Conservation (phyloP, 2,888 invertebrate species). For the Anorthoa munda region DNA sequence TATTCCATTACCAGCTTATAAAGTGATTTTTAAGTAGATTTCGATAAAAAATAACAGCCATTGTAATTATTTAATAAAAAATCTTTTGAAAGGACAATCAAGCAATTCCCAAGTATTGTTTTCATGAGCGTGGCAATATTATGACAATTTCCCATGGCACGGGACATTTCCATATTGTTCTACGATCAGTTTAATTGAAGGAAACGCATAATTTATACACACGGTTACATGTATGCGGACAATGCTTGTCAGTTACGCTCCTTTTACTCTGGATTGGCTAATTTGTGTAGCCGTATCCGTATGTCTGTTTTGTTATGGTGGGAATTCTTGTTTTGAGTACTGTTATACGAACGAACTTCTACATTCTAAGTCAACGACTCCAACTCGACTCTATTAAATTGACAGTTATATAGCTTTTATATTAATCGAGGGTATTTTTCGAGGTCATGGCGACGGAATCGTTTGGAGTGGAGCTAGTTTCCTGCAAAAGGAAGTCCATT, state of each 20-base stretch:
- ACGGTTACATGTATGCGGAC: constrained; percentile 25
- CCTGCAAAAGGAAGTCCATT: no score
- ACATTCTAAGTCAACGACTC: no score
- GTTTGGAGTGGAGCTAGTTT: no score
- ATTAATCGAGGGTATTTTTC: no score
- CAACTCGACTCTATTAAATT: no score
- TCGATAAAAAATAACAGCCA: background rate
- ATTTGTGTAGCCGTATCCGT: constrained; percentile 15
- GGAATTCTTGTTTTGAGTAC: no score
- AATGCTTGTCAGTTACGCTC: constrained; percentile 55
- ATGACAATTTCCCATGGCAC: constrained; percentile 54
- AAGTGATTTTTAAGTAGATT: background rate
- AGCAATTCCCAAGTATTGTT: constrained; percentile 62
- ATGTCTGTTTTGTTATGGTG: background rate
- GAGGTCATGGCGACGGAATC: no score
- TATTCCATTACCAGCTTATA: no score
- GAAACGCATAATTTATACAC: constrained; percentile 19
- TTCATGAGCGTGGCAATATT: constrained; percentile 16
- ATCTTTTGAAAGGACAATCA: constrained; percentile 48
- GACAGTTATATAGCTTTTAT: no score
- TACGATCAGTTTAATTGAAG: constrained; percentile 33
- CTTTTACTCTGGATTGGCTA: constrained; percentile 38
- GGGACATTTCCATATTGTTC: constrained; percentile 59
- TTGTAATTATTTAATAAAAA: constrained; percentile 33
- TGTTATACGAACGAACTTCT: no score